Percentiles rank a stretch among this genome's conserved stretches.
Evolutionary conservation across 1,140 invertebrate genomes (phyloP).

Genomic region (Arion vulgaris): DNA sequence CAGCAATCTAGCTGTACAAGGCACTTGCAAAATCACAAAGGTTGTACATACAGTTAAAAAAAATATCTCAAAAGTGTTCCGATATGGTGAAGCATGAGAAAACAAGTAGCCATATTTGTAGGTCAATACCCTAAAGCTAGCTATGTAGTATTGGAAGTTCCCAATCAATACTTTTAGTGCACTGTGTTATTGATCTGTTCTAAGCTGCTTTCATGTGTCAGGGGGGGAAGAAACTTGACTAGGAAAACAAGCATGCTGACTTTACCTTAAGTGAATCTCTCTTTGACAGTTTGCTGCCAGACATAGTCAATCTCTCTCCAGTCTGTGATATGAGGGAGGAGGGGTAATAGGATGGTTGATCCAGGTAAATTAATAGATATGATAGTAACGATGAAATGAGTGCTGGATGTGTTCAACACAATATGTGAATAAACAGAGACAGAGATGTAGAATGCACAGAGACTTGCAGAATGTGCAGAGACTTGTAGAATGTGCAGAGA

Average conservation of each 20-base stretch:
- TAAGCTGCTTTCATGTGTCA: neutral
- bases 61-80: too few species aligned
- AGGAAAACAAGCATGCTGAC: neutral
- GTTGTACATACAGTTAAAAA: too few species aligned
- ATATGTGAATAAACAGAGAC: too few species aligned
- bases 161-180: neutral
- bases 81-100: neutral
- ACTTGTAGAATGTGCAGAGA: too few species aligned
- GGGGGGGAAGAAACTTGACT: neutral
- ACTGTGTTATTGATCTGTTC: slow-evolving; percentile 1
- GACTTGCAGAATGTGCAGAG: too few species aligned
- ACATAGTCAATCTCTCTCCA: neutral
- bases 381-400: too few species aligned
- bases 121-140: neutral
- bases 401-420: too few species aligned
- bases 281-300: slow-evolving; percentile 42
- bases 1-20: too few species aligned
- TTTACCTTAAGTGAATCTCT: slow-evolving; percentile 49
- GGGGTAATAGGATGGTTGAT: too few species aligned
- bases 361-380: too few species aligned
- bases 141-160: neutral
- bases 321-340: neutral
- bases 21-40: too few species aligned
- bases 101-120: neutral
- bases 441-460: too few species aligned